Conservation (phyloP, 2,113 vertebrate species). For the Irena cyanogastra region DNA sequence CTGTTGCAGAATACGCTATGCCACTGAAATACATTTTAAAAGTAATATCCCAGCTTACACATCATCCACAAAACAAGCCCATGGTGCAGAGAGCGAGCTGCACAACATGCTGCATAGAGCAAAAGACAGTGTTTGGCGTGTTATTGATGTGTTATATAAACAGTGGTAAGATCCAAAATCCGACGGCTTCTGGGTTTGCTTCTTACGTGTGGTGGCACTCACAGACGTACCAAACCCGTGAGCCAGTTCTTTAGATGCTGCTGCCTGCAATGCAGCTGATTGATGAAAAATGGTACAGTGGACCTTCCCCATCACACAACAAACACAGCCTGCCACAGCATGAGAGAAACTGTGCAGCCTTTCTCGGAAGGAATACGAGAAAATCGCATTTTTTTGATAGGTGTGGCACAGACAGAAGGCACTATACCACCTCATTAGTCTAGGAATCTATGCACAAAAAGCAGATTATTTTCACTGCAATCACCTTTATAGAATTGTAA, state of each 20-base stretch:
- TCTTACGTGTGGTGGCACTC: neutral
- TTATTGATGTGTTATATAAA: slow-evolving; percentile 34
- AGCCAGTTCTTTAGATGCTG: neutral
- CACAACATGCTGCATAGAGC: neutral
- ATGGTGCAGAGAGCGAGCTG: slow-evolving; percentile 2
- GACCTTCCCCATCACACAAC: neutral
- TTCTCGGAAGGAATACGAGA: neutral
- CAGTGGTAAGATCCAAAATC: slow-evolving; percentile 9
- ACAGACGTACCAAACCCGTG: neutral
- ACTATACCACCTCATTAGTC: too few species aligned
- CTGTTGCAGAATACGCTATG: neutral
- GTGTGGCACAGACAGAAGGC: neutral
- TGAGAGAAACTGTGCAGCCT: neutral
- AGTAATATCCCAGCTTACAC: slow-evolving; percentile 35
- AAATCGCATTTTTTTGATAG: neutral
- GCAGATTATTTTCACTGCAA: neutral
- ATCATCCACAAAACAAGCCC: slow-evolving; percentile 2
- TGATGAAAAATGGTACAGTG: neutral
- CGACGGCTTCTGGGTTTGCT: neutral
- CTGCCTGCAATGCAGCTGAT: neutral
- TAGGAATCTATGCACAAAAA: neutral
- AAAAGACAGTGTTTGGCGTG: neutral
- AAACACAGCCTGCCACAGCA: neutral
- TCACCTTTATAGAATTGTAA: neutral
- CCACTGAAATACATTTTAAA: neutral